phyloP scores from a whole-genome alignment of 2,888 invertebrate genomes.

The Callosobruchus maculatus region DNA sequence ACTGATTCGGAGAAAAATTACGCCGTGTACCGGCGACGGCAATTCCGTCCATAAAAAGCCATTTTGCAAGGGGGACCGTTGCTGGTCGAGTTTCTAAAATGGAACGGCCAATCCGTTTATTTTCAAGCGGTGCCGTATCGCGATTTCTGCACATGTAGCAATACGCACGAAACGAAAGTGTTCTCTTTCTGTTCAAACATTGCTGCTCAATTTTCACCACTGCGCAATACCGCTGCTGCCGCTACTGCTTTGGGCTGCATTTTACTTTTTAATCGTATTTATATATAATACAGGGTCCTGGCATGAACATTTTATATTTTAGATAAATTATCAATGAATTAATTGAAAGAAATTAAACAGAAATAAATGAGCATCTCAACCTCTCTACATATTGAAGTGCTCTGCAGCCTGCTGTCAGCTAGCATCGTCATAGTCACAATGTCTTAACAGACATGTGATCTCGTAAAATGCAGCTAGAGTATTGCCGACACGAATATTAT shows the following conservation, averaged over 20 bases:
- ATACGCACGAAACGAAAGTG: neutral
- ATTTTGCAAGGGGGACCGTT: neutral
- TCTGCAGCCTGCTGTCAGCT: too few relatives aligned
- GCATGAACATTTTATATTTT: too few relatives aligned
- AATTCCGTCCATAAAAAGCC: neutral
- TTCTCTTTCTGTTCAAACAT: neutral
- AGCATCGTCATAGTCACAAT: too few relatives aligned
- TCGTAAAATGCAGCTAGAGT: too few relatives aligned
- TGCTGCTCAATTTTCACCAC: neutral
- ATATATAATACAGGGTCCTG: too few relatives aligned
- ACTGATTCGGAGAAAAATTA: neutral
- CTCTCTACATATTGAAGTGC: too few relatives aligned
- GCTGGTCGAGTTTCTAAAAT: neutral
- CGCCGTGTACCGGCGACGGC: neutral
- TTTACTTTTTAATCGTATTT: neutral
- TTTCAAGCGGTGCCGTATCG: neutral
- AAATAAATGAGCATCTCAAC: too few relatives aligned
- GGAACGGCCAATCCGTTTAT: neutral
- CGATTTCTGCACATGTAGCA: neutral
- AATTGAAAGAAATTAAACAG: too few relatives aligned
- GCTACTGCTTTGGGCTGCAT: neutral
- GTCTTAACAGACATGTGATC: too few relatives aligned
- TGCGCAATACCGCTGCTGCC: neutral
- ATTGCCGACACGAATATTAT: too few relatives aligned
- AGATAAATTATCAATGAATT: too few relatives aligned